A percentile compares a stretch with the other conserved stretches of the same genome.
These are phyloP conservation scores for Galemys pyrenaicus DNA, from an alignment of 2,113 vertebrate genomes.

Conservation along the genomic window DNA sequence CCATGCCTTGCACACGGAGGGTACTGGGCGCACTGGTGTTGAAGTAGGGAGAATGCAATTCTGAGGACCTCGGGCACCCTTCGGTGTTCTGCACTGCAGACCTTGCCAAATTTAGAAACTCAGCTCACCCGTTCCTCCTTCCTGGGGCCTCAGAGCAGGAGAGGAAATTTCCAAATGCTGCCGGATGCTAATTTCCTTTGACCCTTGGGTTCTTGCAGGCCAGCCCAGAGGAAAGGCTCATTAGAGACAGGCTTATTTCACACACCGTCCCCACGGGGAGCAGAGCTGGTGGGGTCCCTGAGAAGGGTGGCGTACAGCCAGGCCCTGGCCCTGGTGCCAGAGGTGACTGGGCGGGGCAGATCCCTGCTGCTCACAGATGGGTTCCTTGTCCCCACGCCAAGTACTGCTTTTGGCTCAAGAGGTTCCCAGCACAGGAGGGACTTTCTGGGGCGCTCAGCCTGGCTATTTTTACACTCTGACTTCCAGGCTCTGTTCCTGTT, in stretches of 20 bases:
- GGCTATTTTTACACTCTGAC: conserved; percentile 64
- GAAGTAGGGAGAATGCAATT: neutral
- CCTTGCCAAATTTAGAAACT: conserved; percentile 28
- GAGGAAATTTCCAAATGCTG: conserved; percentile 50
- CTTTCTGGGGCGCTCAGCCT: conserved; percentile 45
- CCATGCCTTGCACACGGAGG: neutral
- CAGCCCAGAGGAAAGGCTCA: neutral
- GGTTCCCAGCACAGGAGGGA: conserved; percentile 35
- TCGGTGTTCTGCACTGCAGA: neutral
- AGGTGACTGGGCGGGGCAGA: neutral
- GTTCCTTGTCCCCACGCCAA: conserved; percentile 20
- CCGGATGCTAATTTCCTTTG: conserved; percentile 45
- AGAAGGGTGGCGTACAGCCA: neutral
- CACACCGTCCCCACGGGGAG: neutral
- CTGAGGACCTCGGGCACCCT: neutral
- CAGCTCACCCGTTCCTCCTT: neutral
- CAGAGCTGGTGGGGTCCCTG: neutral
- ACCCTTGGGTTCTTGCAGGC: neutral
- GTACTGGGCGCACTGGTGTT: neutral
- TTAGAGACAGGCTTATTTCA: neutral
- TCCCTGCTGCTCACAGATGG: conserved; percentile 30
- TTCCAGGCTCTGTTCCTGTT: conserved; percentile 62
- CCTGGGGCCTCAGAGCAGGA: conserved; percentile 16
- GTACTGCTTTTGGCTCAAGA: conserved; percentile 50
- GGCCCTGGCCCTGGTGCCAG: neutral